phyloP scores from a whole-genome alignment of 1,140 invertebrate species.

The Neodiprion virginianus region DNA sequence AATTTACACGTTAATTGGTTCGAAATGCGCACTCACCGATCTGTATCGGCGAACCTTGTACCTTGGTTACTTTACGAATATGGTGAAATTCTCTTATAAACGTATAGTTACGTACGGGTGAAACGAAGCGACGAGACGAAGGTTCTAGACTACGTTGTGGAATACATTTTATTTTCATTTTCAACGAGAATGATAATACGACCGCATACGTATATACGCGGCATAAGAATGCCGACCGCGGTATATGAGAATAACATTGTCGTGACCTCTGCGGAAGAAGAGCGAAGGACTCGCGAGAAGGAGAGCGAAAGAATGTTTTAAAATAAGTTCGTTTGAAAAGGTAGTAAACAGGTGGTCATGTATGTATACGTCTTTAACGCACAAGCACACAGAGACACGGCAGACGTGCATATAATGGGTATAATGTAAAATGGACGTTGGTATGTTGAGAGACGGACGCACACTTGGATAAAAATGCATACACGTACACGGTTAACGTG shows the following conservation, averaged over 20 bases:
- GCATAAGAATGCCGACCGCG: too few species aligned
- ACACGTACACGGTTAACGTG: not conserved
- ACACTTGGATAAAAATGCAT: too few species aligned
- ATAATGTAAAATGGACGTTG: too few species aligned
- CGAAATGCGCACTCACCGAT: not conserved
- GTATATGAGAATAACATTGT: not conserved
- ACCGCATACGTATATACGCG: too few species aligned
- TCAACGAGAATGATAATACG: too few species aligned
- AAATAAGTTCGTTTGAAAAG: not conserved
- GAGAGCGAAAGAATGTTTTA: not conserved
- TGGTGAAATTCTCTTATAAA: too few species aligned
- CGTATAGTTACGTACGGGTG: too few species aligned
- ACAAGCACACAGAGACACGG: not conserved
- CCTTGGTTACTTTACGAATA: not conserved
- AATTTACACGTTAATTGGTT: slow-evolving; percentile 1
- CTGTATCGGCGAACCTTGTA: not conserved
- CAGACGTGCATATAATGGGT: too few species aligned
- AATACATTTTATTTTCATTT: too few species aligned
- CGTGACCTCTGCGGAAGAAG: not conserved
- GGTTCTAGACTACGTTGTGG: too few species aligned
- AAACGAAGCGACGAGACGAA: too few species aligned
- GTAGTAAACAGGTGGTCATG: not conserved
- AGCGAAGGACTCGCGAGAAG: not conserved
- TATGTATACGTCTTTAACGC: not conserved
- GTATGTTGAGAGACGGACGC: too few species aligned